Base-by-base conservation (phyloP, 2,113 vertebrate genomes). In the Hippoglossus stenolepis region DNA sequence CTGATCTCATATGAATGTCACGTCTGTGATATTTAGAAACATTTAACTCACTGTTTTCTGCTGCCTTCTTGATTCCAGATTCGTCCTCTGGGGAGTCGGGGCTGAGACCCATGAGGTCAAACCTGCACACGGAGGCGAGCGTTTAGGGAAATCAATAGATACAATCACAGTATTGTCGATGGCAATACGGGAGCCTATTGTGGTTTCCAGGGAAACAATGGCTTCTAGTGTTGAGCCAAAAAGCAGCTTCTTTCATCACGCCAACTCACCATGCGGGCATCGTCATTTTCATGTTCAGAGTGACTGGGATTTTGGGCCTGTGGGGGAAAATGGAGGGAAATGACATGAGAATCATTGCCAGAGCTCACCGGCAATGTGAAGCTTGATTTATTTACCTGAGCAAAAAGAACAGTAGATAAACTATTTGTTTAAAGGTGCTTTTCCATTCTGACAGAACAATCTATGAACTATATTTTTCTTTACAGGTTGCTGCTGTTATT, bases 211-310 rank as follows among this genome's bases (percentile, higher is more conserved):
- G 73, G 79, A 84, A 73, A 89, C 90, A 87, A 88, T 70, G 14
- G 77, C 64, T 49, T 15, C 62, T 77, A 86, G 75, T 86, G 87
- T 90, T 26, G 56, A 47, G 70, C 66, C 40, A 61, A 57, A 65
- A 83, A 43, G 67, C 65, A 0, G 45, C 35, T 35, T 66, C 75
- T 77, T 79, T 78, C 75, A 56, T 70, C 35, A n/a, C 59, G 13
- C 45, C 58, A 47, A 90, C 96, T 97, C 87, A 99, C 98, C 98
- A 99, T 28, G 98, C 97, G 1, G 97, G 97, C 97, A 98, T 98
- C 21, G 92, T 92, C 93, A 95, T 93, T 90, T 95, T 97, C 96
- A 97, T 96, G 93, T 99, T 99, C 76, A 99, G 96, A 40, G 97
- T 97, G 88, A 99, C 97, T 0, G 98, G 97, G 76, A 99, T 99